Evolutionary conservation across 2,797 vertebrate genomes (phyloP).

Genomic region (Esox lucius): DNA sequence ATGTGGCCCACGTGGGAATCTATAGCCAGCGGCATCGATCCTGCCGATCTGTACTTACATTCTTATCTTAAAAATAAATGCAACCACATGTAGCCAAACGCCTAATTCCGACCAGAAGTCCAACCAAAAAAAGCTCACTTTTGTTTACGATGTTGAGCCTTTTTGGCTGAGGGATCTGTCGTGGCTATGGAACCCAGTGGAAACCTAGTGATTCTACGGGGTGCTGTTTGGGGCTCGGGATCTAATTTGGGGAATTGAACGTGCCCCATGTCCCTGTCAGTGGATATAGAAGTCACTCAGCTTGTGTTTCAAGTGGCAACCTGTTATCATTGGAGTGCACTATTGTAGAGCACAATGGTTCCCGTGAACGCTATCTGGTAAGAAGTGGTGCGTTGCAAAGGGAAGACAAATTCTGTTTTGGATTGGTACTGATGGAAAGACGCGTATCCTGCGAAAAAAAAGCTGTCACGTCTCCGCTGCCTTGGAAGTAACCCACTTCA

Average conservation of each 20-base stretch:
- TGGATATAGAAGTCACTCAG: not conserved
- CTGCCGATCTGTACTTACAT: too few species aligned
- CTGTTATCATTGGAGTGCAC: not conserved
- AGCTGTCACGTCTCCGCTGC: slow-evolving; percentile 27
- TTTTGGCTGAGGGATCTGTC: too few species aligned
- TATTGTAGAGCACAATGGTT: not conserved
- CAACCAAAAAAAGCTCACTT: too few species aligned
- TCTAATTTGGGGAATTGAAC: not conserved
- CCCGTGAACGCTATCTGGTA: not conserved
- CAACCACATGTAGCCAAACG: too few species aligned
- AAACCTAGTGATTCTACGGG: too few species aligned
- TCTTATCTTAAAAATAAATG: too few species aligned
- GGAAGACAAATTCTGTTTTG: not conserved
- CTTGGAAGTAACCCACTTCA: slow-evolving; percentile 34
- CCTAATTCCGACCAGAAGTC: too few species aligned
- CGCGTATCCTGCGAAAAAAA: not conserved
- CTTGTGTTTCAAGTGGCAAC: not conserved
- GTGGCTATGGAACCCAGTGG: too few species aligned
- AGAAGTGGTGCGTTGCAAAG: not conserved
- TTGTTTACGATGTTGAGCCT: too few species aligned
- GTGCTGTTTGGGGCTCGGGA: too few species aligned
- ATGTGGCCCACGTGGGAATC: too few species aligned
- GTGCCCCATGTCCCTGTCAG: not conserved
- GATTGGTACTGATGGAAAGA: not conserved
- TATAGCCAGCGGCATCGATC: too few species aligned